Conservation (phyloP, 1,140 invertebrate genomes). For the Achroia grisella region DNA sequence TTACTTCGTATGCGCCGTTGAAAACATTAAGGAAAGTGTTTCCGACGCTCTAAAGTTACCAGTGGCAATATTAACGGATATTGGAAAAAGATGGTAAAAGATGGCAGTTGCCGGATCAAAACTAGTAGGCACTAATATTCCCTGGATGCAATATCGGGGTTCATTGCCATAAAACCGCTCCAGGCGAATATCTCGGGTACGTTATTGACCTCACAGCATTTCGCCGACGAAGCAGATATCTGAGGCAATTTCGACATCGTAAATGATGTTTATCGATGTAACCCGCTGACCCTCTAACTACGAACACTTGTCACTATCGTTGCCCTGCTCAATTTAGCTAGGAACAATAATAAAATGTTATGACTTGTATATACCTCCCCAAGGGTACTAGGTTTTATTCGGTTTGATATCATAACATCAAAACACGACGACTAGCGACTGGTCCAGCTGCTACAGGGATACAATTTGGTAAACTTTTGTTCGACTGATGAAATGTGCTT, state of each 20-base stretch:
- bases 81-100: conserved; percentile 54
- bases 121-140: conserved; percentile 49
- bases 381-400: too few species aligned
- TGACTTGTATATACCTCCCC: too few species aligned
- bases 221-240: conserved; percentile 42
- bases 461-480: too few species aligned
- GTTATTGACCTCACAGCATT: conserved; percentile 54
- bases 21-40: conserved; percentile 29
- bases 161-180: conserved; percentile 43
- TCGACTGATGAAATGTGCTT: too few species aligned
- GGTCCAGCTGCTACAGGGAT: too few species aligned
- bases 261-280: conserved; percentile 48
- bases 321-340: too few species aligned
- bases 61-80: conserved; percentile 45
- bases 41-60: conserved; percentile 35
- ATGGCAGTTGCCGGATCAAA: conserved; percentile 42
- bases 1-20: conserved; percentile 5
- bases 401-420: too few species aligned
- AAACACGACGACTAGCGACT: too few species aligned
- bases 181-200: conserved; percentile 42
- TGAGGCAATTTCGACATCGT: conserved; percentile 45
- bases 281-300: conserved; percentile 25
- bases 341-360: too few species aligned
- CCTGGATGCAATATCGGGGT: conserved; percentile 44
- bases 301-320: too few species aligned